These are phyloP conservation scores for Gila robusta DNA, from an alignment of 2,797 vertebrate genomes.

Conservation along the genomic window DNA sequence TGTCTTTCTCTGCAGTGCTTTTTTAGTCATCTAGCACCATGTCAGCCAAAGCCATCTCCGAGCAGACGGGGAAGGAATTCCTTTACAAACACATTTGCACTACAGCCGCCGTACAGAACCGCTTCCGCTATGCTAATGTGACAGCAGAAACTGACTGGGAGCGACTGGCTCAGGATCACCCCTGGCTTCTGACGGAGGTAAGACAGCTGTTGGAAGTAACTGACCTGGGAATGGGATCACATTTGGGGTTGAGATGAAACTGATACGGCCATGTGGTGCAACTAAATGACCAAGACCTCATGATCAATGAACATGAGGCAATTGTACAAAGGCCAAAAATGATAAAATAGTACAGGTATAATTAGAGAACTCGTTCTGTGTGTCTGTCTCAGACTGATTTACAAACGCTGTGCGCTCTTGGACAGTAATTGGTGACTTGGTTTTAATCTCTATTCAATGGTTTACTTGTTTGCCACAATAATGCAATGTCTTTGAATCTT, in stretches of 20 bases:
- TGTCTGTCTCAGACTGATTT: not conserved
- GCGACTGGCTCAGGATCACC: conserved; percentile 89
- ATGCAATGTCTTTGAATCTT: not conserved
- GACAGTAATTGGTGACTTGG: not conserved
- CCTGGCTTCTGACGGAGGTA: conserved; percentile 94
- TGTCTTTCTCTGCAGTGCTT: conserved; percentile 32
- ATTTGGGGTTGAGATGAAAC: not conserved
- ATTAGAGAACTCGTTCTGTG: not conserved
- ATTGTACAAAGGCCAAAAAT: not conserved
- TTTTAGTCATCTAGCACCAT: conserved; percentile 66
- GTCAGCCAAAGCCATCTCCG: conserved; percentile 85
- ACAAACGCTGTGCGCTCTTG: not conserved
- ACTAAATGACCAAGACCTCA: not conserved
- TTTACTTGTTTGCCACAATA: not conserved
- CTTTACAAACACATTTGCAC: conserved; percentile 93
- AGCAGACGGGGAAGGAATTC: conserved; percentile 94
- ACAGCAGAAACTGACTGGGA: conserved; percentile 77
- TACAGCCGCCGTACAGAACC: conserved; percentile 91
- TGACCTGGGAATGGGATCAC: not conserved
- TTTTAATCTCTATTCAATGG: not conserved
- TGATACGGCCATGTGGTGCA: not conserved
- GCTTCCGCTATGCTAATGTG: conserved; percentile 88
- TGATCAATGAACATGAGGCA: not conserved
- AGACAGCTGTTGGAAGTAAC: conserved; percentile 38
- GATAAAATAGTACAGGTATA: not conserved